Conservation (phyloP, 2,113 vertebrate species). For the Nesogale talazaci region DNA sequence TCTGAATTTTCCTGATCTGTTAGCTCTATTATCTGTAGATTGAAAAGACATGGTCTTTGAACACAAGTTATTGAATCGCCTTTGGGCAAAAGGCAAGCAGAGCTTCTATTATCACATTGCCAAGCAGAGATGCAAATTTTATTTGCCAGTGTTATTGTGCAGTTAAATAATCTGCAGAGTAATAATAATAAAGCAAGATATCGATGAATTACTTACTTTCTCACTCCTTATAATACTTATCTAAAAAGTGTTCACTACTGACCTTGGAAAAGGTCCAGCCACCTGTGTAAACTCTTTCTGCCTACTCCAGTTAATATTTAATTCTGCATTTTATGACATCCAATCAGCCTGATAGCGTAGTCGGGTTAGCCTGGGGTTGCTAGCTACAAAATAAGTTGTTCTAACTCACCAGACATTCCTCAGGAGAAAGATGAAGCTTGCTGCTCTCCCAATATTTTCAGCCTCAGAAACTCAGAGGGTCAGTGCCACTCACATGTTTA, state of each 20-base stretch:
- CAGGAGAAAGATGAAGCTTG: too few species aligned
- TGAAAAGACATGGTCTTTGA: not conserved
- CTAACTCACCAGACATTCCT: too few species aligned
- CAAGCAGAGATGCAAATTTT: not conserved
- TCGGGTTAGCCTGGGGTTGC: too few species aligned
- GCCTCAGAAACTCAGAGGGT: too few species aligned
- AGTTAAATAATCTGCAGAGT: not conserved
- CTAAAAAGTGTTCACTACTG: not conserved
- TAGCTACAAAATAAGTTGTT: too few species aligned
- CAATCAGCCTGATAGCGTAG: too few species aligned
- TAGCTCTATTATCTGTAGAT: not conserved
- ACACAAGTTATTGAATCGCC: not conserved
- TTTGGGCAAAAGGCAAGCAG: not conserved
- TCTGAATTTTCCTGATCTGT: not conserved
- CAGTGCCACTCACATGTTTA: too few species aligned
- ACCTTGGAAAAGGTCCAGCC: too few species aligned
- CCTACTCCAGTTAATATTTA: not conserved
- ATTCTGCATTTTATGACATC: not conserved
- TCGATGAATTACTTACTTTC: not conserved
- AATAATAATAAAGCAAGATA: not conserved
- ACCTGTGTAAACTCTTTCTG: not conserved
- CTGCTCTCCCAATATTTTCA: too few species aligned
- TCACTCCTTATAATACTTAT: not conserved
- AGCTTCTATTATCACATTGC: not conserved
- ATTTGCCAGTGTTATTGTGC: too few species aligned